Evolutionary conservation across 1,140 invertebrate species (phyloP).

Genomic region (Epicauta chinensis): DNA sequence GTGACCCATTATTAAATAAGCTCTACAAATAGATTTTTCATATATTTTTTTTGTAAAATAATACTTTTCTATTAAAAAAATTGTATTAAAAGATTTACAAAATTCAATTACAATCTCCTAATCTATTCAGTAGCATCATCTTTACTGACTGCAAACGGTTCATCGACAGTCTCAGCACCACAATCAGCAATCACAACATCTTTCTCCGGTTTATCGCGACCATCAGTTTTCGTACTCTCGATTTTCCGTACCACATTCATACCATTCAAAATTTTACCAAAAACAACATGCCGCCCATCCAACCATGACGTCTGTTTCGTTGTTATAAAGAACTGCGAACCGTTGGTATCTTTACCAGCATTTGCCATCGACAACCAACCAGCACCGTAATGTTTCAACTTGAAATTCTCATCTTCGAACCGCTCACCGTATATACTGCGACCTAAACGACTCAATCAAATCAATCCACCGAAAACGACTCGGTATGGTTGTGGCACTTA

Average conservation of each 20-base stretch:
- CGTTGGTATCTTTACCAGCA: constrained; percentile 94
- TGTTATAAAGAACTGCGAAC: constrained; percentile 98
- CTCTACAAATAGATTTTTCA: too few relatives aligned
- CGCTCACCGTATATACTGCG: constrained; percentile 89
- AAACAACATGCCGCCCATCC: constrained; percentile 94
- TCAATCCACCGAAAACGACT: neutral
- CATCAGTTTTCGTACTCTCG: constrained; percentile 67
- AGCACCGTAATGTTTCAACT: constrained; percentile 92
- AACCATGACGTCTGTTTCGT: constrained; percentile 89
- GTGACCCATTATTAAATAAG: too few relatives aligned
- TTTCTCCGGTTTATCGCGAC: constrained; percentile 68
- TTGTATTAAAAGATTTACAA: too few relatives aligned
- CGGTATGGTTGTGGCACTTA: constrained; percentile 31
- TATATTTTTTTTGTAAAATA: too few relatives aligned
- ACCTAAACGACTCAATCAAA: constrained; percentile 49
- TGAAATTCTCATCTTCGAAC: constrained; percentile 96
- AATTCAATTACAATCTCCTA: constrained; percentile 2
- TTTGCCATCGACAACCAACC: constrained; percentile 98
- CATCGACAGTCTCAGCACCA: constrained; percentile 59
- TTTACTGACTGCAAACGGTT: constrained; percentile 75
- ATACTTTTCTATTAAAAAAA: too few relatives aligned
- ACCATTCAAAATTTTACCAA: constrained; percentile 88
- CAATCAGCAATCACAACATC: constrained; percentile 75
- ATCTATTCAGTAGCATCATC: constrained; percentile 66
- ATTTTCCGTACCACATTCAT: constrained; percentile 88